A percentile compares a stretch with the other conserved stretches of the same genome.
These are phyloP conservation scores for Saccostrea cuccullata DNA, from an alignment of 1,140 invertebrate genomes.

Conservation along the genomic window DNA sequence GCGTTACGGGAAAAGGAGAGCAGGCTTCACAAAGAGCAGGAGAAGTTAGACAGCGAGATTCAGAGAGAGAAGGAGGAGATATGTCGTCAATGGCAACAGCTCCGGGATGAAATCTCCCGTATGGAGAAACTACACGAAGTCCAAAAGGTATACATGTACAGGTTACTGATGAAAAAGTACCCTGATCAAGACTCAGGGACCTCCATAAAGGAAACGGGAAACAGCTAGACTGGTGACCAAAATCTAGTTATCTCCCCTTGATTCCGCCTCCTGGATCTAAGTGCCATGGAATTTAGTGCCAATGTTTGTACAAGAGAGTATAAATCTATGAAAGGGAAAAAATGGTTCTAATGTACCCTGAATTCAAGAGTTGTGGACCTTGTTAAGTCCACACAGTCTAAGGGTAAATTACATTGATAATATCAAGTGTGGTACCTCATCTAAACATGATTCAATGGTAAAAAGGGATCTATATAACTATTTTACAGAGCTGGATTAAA, in stretches of 20 bases:
- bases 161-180: not conserved
- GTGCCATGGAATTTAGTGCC: not conserved
- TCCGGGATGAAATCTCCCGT: constrained; percentile 55
- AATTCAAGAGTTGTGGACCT: not conserved
- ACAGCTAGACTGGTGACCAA: not conserved
- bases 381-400: too few relatives aligned
- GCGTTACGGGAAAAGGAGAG: constrained; percentile 61
- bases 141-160: constrained; percentile 54
- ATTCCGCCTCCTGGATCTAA: constrained; percentile 3
- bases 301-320: not conserved
- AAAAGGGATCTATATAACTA: not conserved
- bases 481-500: not conserved
- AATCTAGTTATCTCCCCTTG: constrained; percentile 12
- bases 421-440: too few relatives aligned
- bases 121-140: constrained; percentile 59
- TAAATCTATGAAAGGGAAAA: not conserved
- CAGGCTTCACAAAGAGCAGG: constrained; percentile 49
- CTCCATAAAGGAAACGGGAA: not conserved
- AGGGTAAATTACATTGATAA: too few relatives aligned
- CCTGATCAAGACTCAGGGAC: not conserved
- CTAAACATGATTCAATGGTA: not conserved
- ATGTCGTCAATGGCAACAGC: constrained; percentile 56
- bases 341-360: not conserved
- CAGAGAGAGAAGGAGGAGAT: constrained; percentile 58
- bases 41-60: constrained; percentile 52